These are phyloP conservation scores for Belgica antarctica DNA, from an alignment of 2,888 invertebrate species.

Conservation along the genomic window DNA sequence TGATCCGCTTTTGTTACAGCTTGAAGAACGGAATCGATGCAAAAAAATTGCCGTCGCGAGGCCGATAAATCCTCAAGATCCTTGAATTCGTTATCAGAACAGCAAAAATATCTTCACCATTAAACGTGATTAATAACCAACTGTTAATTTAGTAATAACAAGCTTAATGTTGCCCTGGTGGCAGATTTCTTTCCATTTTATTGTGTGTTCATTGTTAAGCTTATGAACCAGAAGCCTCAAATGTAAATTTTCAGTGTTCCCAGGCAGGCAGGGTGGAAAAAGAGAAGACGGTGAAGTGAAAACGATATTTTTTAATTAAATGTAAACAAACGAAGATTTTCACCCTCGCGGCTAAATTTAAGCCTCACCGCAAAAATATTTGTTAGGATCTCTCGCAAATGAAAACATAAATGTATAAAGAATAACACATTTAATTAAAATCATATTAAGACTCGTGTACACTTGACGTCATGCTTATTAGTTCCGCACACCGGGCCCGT, in stretches of 20 bases:
- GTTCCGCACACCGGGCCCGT: too few relatives aligned
- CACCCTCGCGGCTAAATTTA: not conserved
- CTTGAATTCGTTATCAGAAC: not conserved
- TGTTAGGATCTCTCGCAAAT: not conserved
- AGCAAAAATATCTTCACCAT: not conserved
- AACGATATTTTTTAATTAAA: conserved; percentile 23
- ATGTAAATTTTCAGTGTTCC: not conserved
- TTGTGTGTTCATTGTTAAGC: not conserved
- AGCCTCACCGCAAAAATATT: conserved; percentile 11
- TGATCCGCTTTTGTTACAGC: too few relatives aligned
- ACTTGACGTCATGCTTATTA: not conserved
- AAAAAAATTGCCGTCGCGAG: not conserved
- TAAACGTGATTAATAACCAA: not conserved
- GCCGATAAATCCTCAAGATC: not conserved
- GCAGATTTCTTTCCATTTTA: not conserved
- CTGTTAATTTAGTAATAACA: not conserved
- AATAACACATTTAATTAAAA: conserved; percentile 10
- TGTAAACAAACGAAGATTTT: conserved; percentile 16
- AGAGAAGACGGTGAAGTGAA: not conserved
- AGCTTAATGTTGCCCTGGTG: not conserved
- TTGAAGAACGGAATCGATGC: too few relatives aligned
- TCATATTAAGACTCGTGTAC: not conserved
- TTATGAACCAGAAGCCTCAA: too few relatives aligned
- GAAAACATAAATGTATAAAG: not conserved
- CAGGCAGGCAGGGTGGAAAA: not conserved